A percentile compares a stretch with the other conserved stretches of the same genome.
These are phyloP conservation scores for Linhomoeus sp. DNA, from an alignment of 2,888 invertebrate genomes.

Conservation along the genomic window DNA sequence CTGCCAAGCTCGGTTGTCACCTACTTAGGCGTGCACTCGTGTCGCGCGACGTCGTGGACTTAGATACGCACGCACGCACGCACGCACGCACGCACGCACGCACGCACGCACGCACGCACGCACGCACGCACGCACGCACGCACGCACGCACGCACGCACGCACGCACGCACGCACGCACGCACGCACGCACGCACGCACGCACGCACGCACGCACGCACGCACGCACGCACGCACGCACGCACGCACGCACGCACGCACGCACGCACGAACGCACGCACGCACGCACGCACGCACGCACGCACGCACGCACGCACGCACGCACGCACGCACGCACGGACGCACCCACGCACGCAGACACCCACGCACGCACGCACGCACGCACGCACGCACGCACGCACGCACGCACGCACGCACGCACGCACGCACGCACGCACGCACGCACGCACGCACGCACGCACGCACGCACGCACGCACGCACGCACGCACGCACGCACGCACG, in stretches of 20 bases:
- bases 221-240: slow-evolving; percentile 5
- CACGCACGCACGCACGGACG: slow-evolving; percentile 7
- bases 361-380: slow-evolving; percentile 4
- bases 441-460: slow-evolving; percentile 1
- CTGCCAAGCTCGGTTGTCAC: too few relatives aligned
- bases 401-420: neutral
- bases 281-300: slow-evolving; percentile 7
- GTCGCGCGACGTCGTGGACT: neutral
- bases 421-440: neutral
- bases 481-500: slow-evolving; percentile 1
- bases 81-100: slow-evolving; percentile 4
- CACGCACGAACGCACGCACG: too few relatives aligned
- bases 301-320: slow-evolving; percentile 8
- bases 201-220: slow-evolving; percentile 5
- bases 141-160: slow-evolving; percentile 5
- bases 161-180: slow-evolving; percentile 5
- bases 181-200: slow-evolving; percentile 5
- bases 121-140: slow-evolving; percentile 4
- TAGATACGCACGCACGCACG: neutral
- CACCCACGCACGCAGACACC: slow-evolving; percentile 3
- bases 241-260: slow-evolving; percentile 5
- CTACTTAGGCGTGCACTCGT: too few relatives aligned
- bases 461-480: slow-evolving; percentile 1
- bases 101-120: slow-evolving; percentile 4
- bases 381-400: slow-evolving; percentile 2